Percentiles rank a stretch among this genome's conserved stretches.
Evolutionary conservation across 2,113 vertebrate genomes (phyloP).

Genomic region (Nerophis lumbriciformis): DNA sequence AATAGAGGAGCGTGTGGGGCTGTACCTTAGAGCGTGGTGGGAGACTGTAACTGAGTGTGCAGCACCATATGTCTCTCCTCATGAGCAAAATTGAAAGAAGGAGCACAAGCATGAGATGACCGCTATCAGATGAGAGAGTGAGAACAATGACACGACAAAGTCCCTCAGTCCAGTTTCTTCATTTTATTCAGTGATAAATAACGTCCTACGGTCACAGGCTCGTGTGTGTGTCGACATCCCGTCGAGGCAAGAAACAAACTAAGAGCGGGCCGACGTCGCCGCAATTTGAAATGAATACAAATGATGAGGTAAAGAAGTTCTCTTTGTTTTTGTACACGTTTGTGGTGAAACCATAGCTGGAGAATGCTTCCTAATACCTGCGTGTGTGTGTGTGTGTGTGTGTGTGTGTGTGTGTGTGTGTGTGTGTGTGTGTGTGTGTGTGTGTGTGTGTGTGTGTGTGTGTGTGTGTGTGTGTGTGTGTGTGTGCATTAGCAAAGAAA

Average conservation of each 20-base stretch:
- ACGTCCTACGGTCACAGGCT: slow-evolving; percentile 70
- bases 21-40: no score
- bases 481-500: slow-evolving; percentile 64
- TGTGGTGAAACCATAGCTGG: slow-evolving; percentile 69
- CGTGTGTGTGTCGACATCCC: slow-evolving; percentile 62
- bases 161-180: slow-evolving; percentile 38
- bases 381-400: slow-evolving; percentile 65
- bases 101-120: no score
- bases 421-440: slow-evolving; percentile 67
- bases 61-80: background rate
- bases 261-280: slow-evolving; percentile 67
- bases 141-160: slow-evolving; percentile 27
- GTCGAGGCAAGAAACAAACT: slow-evolving; percentile 71
- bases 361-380: slow-evolving; percentile 71
- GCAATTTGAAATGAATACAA: slow-evolving; percentile 69
- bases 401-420: slow-evolving; percentile 67
- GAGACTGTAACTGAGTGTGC: no score
- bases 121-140: background rate
- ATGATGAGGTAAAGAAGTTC: slow-evolving; percentile 75
- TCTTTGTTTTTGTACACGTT: slow-evolving; percentile 55
- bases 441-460: slow-evolving; percentile 60
- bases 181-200: slow-evolving; percentile 79
- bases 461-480: slow-evolving; percentile 53
- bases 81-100: no score
- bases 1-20: no score